Evolutionary conservation across 2,113 vertebrate species (phyloP).

Genomic region (Diglossa brunneiventris): DNA sequence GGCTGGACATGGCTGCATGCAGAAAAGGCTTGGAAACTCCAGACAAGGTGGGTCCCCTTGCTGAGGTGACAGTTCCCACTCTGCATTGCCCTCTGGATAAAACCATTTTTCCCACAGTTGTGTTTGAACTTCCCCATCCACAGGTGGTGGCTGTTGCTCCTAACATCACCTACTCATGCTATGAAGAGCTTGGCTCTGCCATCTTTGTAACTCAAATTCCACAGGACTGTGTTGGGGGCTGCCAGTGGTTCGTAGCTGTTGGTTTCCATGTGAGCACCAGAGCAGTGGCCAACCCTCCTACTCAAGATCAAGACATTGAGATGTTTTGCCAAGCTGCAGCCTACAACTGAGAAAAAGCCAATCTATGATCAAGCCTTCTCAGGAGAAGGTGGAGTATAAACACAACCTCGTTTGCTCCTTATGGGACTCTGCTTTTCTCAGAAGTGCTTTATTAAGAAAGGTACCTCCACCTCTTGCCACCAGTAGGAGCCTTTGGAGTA

Average conservation of each 20-base stretch:
- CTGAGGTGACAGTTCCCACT: neutral
- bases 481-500: neutral
- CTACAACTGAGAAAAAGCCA: neutral
- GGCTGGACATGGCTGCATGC: neutral
- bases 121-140: neutral
- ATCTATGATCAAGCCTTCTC: neutral
- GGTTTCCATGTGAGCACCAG: rapidly evolving
- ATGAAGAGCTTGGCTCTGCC: neutral
- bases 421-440: neutral
- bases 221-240: neutral
- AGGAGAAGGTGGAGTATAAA: neutral
- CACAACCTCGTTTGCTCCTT: rapidly evolving
- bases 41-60: neutral
- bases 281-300: neutral
- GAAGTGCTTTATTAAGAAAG: neutral
- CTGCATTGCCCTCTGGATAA: neutral
- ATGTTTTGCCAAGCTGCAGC: neutral
- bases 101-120: neutral
- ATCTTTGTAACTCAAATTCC: neutral
- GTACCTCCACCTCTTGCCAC: neutral
- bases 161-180: rapidly evolving
- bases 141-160: neutral
- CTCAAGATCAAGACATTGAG: neutral
- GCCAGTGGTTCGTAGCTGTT: rapidly evolving
- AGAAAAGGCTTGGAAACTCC: neutral